Evolutionary conservation across 2,888 invertebrate species (phyloP).

Genomic region (Dicranocentrus wangi): DNA sequence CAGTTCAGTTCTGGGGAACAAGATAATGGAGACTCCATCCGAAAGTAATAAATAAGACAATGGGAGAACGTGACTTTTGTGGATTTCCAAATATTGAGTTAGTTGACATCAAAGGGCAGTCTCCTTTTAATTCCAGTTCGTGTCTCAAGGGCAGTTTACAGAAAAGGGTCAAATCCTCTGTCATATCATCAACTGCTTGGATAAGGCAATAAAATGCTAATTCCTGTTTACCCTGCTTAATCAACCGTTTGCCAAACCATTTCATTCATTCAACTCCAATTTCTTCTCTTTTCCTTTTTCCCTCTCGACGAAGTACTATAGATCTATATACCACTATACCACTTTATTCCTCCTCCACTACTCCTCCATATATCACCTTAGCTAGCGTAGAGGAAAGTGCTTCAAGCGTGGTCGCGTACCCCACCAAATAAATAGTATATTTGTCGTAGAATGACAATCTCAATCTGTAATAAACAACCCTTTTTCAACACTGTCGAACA

Average conservation of each 20-base stretch:
- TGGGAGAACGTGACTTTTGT: slow-evolving; percentile 60
- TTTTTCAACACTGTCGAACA: slow-evolving; percentile 41
- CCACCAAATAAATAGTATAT: no score
- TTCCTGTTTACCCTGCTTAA: slow-evolving; percentile 82
- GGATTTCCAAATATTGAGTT: slow-evolving; percentile 71
- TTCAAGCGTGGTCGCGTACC: no score
- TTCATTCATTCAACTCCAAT: slow-evolving; percentile 66
- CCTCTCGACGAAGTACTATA: no score
- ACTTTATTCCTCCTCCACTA: slow-evolving; percentile 2
- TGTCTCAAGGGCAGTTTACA: slow-evolving; percentile 76
- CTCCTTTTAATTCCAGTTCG: slow-evolving; percentile 78
- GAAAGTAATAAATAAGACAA: slow-evolving; percentile 27
- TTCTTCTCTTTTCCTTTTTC: slow-evolving; percentile 46
- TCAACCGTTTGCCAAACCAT: slow-evolving; percentile 75
- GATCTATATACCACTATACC: neutral
- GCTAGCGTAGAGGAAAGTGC: no score
- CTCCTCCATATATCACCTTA: neutral
- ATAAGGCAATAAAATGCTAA: slow-evolving; percentile 82
- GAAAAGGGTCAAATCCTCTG: slow-evolving; percentile 47
- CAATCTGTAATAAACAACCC: slow-evolving; percentile 58
- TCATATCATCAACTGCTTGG: slow-evolving; percentile 68
- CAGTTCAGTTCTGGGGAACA: no score
- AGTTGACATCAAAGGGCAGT: slow-evolving; percentile 77
- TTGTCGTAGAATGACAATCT: slow-evolving; percentile 47
- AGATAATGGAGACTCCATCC: no score